phyloP scores from a whole-genome alignment of 2,113 vertebrate genomes.

The Burhinus oedicnemus region DNA sequence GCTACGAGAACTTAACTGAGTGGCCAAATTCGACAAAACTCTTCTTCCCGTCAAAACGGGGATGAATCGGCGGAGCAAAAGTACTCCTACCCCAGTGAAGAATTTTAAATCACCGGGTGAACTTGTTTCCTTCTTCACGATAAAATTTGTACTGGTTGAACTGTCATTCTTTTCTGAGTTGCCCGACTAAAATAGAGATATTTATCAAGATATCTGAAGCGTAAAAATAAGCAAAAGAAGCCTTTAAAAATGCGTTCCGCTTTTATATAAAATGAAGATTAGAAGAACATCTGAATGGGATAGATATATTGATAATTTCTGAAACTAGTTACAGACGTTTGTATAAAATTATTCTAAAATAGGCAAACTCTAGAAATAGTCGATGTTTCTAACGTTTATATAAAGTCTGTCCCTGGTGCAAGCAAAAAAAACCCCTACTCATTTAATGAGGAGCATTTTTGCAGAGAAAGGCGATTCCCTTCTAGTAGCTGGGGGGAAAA shows the following conservation, averaged over 20 bases:
- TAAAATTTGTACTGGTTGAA: background rate
- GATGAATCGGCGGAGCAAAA: background rate
- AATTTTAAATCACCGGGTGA: background rate
- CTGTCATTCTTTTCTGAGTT: background rate
- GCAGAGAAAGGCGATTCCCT: background rate
- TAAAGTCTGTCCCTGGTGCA: background rate
- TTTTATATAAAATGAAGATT: background rate
- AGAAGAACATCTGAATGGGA: background rate
- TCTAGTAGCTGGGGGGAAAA: background rate
- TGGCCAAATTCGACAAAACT: background rate
- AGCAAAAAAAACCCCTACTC: background rate
- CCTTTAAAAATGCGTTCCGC: background rate
- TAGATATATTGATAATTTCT: background rate
- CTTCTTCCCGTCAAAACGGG: background rate
- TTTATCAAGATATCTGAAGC: background rate
- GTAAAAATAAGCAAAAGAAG: background rate
- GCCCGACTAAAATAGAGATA: background rate
- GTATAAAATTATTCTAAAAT: background rate
- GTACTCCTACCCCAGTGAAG: accelerated
- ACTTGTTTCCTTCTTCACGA: background rate
- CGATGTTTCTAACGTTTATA: background rate
- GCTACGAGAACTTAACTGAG: background rate
- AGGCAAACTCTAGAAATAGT: background rate
- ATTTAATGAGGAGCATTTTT: background rate
- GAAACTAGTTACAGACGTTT: background rate